These are phyloP conservation scores for Pachyuromys duprasi DNA, from an alignment of 2,797 vertebrate genomes.

Conservation along the genomic window DNA sequence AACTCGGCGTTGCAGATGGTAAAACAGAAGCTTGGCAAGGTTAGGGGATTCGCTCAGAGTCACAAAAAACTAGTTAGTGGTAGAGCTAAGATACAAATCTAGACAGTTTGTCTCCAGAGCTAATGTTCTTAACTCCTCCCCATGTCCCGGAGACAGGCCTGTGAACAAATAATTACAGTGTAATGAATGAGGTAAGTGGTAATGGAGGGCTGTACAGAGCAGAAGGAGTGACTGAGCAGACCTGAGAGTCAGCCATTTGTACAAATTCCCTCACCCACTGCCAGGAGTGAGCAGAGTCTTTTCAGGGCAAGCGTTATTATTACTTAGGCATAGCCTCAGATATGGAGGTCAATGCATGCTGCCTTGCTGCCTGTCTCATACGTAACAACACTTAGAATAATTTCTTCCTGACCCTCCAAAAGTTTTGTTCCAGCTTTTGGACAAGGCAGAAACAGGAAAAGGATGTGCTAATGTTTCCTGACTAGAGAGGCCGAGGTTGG, in stretches of 20 bases:
- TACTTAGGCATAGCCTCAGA: not conserved
- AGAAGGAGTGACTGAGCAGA: constrained; percentile 26
- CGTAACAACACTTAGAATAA: constrained; percentile 73
- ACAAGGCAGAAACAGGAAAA: constrained; percentile 79
- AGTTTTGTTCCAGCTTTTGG: constrained; percentile 68
- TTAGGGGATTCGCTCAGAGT: constrained; percentile 13
- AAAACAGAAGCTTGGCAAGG: not conserved
- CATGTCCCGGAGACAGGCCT: constrained; percentile 9
- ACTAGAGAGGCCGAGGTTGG: constrained; percentile 41
- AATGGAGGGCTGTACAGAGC: constrained; percentile 5
- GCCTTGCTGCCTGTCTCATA: not conserved
- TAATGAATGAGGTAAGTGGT: constrained; percentile 56
- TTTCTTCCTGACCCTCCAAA: constrained; percentile 76
- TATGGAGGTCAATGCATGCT: constrained; percentile 49
- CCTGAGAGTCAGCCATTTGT: constrained; percentile 5
- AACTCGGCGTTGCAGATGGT: not conserved
- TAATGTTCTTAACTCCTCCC: not conserved
- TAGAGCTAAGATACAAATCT: not conserved
- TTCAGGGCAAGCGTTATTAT: constrained; percentile 7
- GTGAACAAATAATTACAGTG: constrained; percentile 46
- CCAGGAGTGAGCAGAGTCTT: constrained; percentile 49
- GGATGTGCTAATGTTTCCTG: constrained; percentile 75
- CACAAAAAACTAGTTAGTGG: not conserved
- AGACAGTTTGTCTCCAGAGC: not conserved
- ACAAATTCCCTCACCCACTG: constrained; percentile 13